Evolutionary conservation across 2,797 vertebrate species (phyloP).

Genomic region (Myotis vivesi): DNA sequence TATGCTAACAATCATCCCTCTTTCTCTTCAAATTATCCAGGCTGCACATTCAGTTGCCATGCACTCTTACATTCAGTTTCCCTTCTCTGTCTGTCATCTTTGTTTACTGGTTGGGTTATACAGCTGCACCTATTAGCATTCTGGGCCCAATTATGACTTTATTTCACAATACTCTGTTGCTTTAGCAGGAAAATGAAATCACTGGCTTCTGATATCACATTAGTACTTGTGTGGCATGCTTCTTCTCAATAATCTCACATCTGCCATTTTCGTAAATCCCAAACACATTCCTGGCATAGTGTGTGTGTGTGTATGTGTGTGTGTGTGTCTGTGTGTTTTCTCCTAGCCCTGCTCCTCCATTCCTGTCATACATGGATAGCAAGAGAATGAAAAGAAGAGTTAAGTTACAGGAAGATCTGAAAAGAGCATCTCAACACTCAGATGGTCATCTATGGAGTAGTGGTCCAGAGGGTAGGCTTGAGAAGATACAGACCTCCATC

Average conservation of each 20-base stretch:
- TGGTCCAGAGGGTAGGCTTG: not conserved
- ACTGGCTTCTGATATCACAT: slow-evolving; percentile 36
- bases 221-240: not conserved
- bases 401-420: not conserved
- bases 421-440: not conserved
- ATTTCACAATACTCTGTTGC: slow-evolving; percentile 53
- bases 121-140: slow-evolving; percentile 54
- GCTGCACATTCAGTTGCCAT: not conserved
- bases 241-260: not conserved
- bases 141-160: slow-evolving; percentile 32
- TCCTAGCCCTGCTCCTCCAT: not conserved
- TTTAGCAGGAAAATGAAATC: slow-evolving; percentile 50
- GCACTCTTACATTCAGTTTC: not conserved
- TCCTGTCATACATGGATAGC: not conserved
- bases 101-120: slow-evolving; percentile 51
- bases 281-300: not conserved
- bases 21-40: not conserved
- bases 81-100: slow-evolving; percentile 47
- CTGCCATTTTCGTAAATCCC: slow-evolving; percentile 21
- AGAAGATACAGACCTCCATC: not conserved
- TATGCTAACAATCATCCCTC: not conserved
- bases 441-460: not conserved
- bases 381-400: not conserved
- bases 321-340: not conserved
- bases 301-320: not conserved